Base-by-base conservation (phyloP, 2,113 vertebrate species). In the Heterochromis multidens region DNA sequence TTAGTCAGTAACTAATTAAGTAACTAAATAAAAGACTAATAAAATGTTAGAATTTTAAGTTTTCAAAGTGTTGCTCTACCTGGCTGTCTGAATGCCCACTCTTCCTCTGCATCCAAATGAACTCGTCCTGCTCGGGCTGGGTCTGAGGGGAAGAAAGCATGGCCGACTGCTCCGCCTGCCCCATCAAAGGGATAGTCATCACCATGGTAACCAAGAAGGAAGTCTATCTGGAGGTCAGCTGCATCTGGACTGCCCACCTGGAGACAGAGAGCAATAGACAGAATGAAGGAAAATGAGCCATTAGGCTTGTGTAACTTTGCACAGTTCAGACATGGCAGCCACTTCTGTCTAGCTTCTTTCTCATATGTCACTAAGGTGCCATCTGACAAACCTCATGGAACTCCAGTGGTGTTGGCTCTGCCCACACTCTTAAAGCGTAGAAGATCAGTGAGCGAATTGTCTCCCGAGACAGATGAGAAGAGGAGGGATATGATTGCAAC, bases 361-460 rank as follows among this genome's bases (percentile, higher is more conserved):
- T n/a, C 21, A 61, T 46, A 37, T 4, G 16, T 7, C 23, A 3
- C 10, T 19, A 52, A 72, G 49, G 25, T 7, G 40, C 6, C 43
- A 52, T 72, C 46, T 54, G 70, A 74, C 46, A 54, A 9, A 85
- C 83, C 93, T 96, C 95, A 7, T 95, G 94, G 61, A 96, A 96
- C 27, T 94, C 94, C 87, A 95, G 90, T 1, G 91, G 82, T 1
- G 94, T 94, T 14, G 93, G 86, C 13, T 95, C 93, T 0, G 92
- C 87, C 94, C 92, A 94, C 31, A 96, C 95, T 88, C 93, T 90
- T 13, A 96, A 82, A 31, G 96, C 95, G 5, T 96, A 96, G 88
- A 94, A 96, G 52, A 96, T 94, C 78, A 96, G 90, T 0, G 94
- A 94, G 31, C 96, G 95, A 57, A 96, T 81, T 0, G 56, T 96